These are phyloP conservation scores for Lepus timidus DNA, from an alignment of 2,113 vertebrate species.

Conservation along the genomic window DNA sequence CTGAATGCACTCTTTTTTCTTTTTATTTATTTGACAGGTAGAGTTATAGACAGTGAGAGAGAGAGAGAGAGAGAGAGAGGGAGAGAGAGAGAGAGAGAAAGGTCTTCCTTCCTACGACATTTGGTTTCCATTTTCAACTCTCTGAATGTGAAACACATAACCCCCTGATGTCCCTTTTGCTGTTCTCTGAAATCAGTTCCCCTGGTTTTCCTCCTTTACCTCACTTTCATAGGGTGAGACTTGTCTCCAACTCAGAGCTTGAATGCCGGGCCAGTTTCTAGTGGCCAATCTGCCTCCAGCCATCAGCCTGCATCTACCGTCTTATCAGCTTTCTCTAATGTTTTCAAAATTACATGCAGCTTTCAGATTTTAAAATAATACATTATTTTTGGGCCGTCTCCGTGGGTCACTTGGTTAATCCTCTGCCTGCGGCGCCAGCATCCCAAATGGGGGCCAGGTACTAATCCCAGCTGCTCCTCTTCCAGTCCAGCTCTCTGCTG, in stretches of 20 bases:
- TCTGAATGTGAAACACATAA: background rate
- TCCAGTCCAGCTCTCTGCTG: no score
- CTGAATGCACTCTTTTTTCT: background rate
- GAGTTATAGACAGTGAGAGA: no score
- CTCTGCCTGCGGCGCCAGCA: no score
- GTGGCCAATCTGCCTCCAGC: background rate
- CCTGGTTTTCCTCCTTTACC: background rate
- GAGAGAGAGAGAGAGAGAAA: no score
- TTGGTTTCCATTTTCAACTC: conserved; percentile 10
- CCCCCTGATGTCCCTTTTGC: background rate
- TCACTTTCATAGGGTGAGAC: background rate
- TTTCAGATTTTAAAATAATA: background rate
- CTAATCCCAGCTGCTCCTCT: no score
- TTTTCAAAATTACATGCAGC: background rate
- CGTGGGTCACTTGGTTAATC: no score
- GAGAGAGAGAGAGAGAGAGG: no score
- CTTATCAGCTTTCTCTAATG: background rate
- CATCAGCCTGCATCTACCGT: background rate
- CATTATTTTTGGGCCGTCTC: background rate
- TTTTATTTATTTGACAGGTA: no score
- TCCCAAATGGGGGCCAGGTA: no score
- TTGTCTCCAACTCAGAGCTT: background rate
- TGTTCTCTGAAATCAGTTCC: background rate
- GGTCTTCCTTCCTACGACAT: background rate
- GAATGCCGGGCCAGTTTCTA: background rate